phyloP scores from a whole-genome alignment of 2,113 vertebrate species.

The Boulengeromyrus knoepffleri region DNA sequence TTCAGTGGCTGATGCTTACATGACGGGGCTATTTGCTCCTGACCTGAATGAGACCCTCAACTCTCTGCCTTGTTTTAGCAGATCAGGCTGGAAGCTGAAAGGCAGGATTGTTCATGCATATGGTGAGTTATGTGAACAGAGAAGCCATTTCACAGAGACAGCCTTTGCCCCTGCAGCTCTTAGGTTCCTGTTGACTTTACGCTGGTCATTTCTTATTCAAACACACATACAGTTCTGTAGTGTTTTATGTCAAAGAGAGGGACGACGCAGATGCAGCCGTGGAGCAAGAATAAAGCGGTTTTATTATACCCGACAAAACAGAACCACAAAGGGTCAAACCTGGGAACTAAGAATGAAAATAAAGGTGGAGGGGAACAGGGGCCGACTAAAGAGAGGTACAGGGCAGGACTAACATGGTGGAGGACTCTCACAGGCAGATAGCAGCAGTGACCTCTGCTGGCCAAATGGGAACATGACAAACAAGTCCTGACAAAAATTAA shows the following conservation, averaged over 20 bases:
- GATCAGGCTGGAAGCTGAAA: neutral
- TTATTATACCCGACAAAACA: neutral
- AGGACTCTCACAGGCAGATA: neutral
- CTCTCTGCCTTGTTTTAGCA: neutral
- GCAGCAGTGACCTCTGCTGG: neutral
- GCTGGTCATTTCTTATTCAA: neutral
- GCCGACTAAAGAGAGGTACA: neutral
- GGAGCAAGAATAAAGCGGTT: neutral
- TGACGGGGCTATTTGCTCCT: neutral
- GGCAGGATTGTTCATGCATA: neutral
- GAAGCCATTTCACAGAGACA: neutral
- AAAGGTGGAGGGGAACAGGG: neutral
- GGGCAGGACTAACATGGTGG: neutral
- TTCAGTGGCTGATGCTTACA: neutral
- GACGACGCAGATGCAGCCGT: neutral
- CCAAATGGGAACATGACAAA: neutral
- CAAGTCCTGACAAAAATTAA: neutral
- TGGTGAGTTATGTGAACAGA: neutral
- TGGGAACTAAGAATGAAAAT: neutral
- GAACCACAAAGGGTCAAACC: neutral
- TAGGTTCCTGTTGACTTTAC: neutral
- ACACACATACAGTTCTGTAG: neutral
- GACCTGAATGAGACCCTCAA: neutral
- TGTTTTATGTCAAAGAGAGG: neutral
- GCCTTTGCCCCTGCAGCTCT: neutral